phyloP scores from a whole-genome alignment of 2,888 invertebrate species.

The Mamestra brassicae region DNA sequence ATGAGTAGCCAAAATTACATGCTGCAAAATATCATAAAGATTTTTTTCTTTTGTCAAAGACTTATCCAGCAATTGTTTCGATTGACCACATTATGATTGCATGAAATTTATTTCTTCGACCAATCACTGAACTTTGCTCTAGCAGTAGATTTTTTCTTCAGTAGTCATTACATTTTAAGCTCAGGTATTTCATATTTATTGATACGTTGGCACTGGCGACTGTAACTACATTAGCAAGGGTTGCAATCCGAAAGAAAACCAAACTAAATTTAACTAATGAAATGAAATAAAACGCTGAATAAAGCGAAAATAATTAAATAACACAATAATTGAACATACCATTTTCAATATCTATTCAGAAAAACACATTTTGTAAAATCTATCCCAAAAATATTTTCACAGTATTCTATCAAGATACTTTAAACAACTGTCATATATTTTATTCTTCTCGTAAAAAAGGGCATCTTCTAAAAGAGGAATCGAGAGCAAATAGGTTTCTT shows the following conservation, averaged over 20 bases:
- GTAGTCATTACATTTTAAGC: too few species aligned
- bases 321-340: constrained; percentile 25
- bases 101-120: not conserved
- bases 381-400: constrained; percentile 27
- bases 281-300: not conserved
- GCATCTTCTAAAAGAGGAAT: constrained; percentile 16
- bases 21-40: not conserved
- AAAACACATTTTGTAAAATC: constrained; percentile 27
- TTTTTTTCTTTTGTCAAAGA: not conserved
- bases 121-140: not conserved
- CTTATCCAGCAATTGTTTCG: not conserved
- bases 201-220: not conserved
- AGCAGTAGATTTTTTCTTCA: not conserved
- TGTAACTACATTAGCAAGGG: too few species aligned
- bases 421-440: constrained; percentile 21
- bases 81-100: not conserved
- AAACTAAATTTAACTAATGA: not conserved
- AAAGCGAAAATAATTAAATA: not conserved
- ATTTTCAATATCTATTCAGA: constrained; percentile 3
- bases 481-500: constrained; percentile 17
- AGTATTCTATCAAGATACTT: constrained; percentile 25
- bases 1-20: too few species aligned
- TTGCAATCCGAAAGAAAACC: not conserved
- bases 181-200: not conserved
- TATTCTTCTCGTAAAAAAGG: constrained; percentile 12